Evolutionary conservation across 2,797 vertebrate genomes (phyloP).

Genomic region (Sphaeramia orbicularis): DNA sequence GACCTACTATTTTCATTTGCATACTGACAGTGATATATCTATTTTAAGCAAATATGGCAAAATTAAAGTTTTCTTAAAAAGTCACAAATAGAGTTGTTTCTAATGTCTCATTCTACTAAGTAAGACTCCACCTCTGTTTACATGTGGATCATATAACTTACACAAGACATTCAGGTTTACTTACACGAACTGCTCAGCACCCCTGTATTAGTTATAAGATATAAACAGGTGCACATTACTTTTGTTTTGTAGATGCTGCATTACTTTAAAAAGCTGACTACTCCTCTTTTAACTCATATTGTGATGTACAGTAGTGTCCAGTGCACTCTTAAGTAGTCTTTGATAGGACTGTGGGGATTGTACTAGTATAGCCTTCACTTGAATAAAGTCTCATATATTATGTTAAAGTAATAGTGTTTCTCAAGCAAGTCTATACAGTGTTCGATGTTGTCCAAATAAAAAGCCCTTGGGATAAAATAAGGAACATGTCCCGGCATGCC

Average conservation of each 20-base stretch:
- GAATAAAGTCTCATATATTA: not conserved
- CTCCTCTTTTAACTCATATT: not conserved
- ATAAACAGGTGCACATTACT: not conserved
- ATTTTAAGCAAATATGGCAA: not conserved
- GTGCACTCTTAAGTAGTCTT: not conserved
- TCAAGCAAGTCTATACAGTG: constrained; percentile 1
- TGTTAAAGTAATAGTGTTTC: not conserved
- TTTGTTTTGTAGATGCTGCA: not conserved
- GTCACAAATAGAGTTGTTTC: too few species aligned
- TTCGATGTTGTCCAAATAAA: not conserved
- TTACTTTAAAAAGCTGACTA: not conserved
- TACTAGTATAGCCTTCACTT: not conserved
- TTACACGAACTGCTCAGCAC: constrained; percentile 7
- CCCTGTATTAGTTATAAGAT: constrained; percentile 10
- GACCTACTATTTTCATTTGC: not conserved
- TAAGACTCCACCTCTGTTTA: constrained; percentile 36
- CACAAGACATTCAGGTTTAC: not conserved
- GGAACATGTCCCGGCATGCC: constrained; percentile 32
- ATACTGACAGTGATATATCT: not conserved
- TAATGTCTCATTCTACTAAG: not conserved
- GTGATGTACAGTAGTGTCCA: not conserved
- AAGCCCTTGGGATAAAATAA: not conserved
- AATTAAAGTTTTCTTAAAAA: too few species aligned
- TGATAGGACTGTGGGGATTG: not conserved
- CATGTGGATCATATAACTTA: not conserved